Percentiles rank a stretch among this genome's conserved stretches.
Conservation (phyloP, 2,888 invertebrate genomes). For the Plagiodera versicolora region DNA sequence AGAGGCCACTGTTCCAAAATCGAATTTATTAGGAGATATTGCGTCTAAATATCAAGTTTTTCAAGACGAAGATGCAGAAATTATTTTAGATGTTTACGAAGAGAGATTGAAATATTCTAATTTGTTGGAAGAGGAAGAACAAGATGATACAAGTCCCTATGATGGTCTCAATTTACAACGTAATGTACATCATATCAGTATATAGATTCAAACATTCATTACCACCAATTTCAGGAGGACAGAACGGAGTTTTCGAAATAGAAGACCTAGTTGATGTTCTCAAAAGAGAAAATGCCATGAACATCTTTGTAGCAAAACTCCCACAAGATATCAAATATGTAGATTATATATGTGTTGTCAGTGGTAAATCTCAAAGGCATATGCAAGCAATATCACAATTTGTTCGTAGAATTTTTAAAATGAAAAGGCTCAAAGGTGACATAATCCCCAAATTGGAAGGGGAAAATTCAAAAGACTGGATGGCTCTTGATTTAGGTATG, state of each 20-base stretch:
- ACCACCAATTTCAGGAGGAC: conserved; percentile 68
- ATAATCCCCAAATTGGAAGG: conserved; percentile 77
- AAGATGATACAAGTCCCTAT: conserved; percentile 59
- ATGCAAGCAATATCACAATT: conserved; percentile 74
- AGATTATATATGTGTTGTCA: conserved; percentile 81
- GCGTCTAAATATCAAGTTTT: conserved; percentile 67
- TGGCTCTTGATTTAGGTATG: conserved; percentile 86
- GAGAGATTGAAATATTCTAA: conserved; percentile 55
- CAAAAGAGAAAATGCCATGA: conserved; percentile 72
- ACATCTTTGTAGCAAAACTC: conserved; percentile 80
- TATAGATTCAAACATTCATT: background rate
- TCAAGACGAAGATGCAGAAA: conserved; percentile 67
- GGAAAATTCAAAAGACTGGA: conserved; percentile 75
- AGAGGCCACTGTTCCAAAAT: background rate
- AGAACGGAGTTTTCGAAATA: conserved; percentile 83
- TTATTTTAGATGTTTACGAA: conserved; percentile 75
- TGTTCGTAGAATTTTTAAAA: conserved; percentile 75
- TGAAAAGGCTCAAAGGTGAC: conserved; percentile 66
- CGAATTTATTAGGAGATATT: conserved; percentile 38
- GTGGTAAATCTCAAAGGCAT: conserved; percentile 73
- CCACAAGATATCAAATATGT: conserved; percentile 77
- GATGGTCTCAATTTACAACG: conserved; percentile 64
- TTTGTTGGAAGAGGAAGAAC: conserved; percentile 44
- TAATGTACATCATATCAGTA: conserved; percentile 42
- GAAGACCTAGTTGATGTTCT: conserved; percentile 81